Evolutionary conservation across 2,113 vertebrate genomes (phyloP).

Genomic region (Anas platyrhynchos): DNA sequence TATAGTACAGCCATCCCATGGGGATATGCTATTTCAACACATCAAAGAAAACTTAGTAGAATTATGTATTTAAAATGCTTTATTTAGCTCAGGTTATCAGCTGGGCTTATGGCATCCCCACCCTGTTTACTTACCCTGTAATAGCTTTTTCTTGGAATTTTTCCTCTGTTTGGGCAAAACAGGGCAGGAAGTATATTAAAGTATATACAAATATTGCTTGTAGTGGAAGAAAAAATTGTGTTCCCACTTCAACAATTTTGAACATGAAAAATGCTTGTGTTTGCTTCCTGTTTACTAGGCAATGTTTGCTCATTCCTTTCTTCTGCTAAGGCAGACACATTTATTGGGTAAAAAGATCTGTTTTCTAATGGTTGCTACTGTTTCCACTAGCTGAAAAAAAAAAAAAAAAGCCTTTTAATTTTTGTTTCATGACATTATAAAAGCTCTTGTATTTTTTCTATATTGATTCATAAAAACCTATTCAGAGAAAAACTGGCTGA

Average conservation of each 20-base stretch:
- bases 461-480: background rate
- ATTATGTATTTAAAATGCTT: background rate
- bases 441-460: background rate
- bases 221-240: background rate
- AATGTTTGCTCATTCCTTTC: background rate
- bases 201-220: background rate
- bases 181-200: background rate
- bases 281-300: background rate
- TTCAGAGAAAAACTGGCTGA: background rate
- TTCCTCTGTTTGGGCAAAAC: background rate
- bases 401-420: background rate
- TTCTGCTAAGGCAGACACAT: background rate
- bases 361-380: background rate
- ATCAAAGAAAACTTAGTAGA: background rate
- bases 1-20: background rate
- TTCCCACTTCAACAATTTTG: background rate
- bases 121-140: background rate
- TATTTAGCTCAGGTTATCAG: background rate
- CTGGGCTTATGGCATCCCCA: background rate
- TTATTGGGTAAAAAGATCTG: background rate
- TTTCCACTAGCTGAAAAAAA: background rate
- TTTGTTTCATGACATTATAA: background rate
- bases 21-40: background rate
- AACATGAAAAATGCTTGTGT: background rate
- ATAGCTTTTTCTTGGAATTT: background rate